Evolutionary conservation across 2,888 invertebrate genomes (phyloP).

Genomic region (Mythimna loreyi): DNA sequence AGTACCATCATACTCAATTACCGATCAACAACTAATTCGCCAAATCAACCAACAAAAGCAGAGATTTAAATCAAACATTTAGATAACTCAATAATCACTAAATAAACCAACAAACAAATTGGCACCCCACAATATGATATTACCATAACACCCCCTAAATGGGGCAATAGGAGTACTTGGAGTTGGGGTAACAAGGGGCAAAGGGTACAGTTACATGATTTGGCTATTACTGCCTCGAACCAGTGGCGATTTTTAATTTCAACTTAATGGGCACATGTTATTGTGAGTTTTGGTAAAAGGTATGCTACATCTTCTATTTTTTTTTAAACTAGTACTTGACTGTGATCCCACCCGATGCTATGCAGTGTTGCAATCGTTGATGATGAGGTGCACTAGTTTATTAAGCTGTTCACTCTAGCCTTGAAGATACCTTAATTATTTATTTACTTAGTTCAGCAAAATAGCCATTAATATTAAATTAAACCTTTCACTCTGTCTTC

Average conservation of each 20-base stretch:
- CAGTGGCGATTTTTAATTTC: constrained; percentile 69
- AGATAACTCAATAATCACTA: constrained; percentile 51
- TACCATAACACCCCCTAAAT: constrained; percentile 55
- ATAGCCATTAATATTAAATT: no score
- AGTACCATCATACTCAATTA: not conserved
- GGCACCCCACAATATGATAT: constrained; percentile 60
- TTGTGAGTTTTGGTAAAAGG: constrained; percentile 43
- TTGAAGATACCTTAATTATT: no score
- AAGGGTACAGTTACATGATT: constrained; percentile 75
- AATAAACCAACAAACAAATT: constrained; percentile 68
- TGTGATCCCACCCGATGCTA: no score
- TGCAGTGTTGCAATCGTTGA: no score
- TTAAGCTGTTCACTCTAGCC: no score
- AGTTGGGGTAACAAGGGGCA: constrained; percentile 56
- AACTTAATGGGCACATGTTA: constrained; percentile 64
- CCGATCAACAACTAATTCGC: constrained; percentile 6
- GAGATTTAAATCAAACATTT: constrained; percentile 37
- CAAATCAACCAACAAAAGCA: constrained; percentile 15
- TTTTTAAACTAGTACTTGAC: no score
- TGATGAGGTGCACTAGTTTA: no score
- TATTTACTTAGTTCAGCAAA: no score
- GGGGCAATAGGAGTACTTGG: constrained; percentile 40
- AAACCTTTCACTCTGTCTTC: no score
- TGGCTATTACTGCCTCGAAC: constrained; percentile 75
- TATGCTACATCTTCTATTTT: not conserved